Evolutionary conservation across 2,797 vertebrate genomes (phyloP), one percentile per base, ranked within the genome.

Genomic region (Enteromius argenteus): DNA sequence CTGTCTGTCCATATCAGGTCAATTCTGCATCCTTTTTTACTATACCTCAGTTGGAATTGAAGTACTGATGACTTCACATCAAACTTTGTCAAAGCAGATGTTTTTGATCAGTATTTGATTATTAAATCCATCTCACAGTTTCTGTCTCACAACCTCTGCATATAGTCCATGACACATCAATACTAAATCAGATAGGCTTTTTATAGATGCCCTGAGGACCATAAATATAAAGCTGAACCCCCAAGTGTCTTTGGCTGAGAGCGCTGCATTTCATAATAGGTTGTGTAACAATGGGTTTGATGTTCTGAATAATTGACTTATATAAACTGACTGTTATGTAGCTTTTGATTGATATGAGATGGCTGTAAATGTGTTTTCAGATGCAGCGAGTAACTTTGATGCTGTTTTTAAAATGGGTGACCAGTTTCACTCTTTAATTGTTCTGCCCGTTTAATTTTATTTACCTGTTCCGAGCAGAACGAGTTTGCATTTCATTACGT

Each of bases 201-300:
- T 86, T 82, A 78, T 64, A 72, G 69, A 64, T 44, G 21, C 76
- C 74, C 35, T 35, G 58, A 78, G 76, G 80, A 79, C n/a, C 39
- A 35, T 77, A 86, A 78, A 64, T 75, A 14, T 64, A 51, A 30
- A 80, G 73, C 73, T 71, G 30, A 23, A 44, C 32, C 58, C 69
- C 62, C 64, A 67, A 66, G 51, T 37, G 69, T 62, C 27, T 83
- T 30, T 83, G 72, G 81, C 23, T 53, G 72, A 77, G 21, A 53
- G n/a, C 27, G 27, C 81, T 85, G 77, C 76, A 79, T 81, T 86
- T 21, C 15, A 30, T 72, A 73, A 80, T 78, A 11, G 30, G 15
- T 77, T 83, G 77, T 75, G 42, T 68, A 85, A 77, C 32, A 85
- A 73, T 69, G 39, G 23, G 42, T 78, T 79, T 84, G 60, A 87